Percentiles rank a stretch among this genome's conserved stretches.
Evolutionary conservation across 2,113 vertebrate genomes (phyloP).

Genomic region (Cyanoramphus novaezelandiae): DNA sequence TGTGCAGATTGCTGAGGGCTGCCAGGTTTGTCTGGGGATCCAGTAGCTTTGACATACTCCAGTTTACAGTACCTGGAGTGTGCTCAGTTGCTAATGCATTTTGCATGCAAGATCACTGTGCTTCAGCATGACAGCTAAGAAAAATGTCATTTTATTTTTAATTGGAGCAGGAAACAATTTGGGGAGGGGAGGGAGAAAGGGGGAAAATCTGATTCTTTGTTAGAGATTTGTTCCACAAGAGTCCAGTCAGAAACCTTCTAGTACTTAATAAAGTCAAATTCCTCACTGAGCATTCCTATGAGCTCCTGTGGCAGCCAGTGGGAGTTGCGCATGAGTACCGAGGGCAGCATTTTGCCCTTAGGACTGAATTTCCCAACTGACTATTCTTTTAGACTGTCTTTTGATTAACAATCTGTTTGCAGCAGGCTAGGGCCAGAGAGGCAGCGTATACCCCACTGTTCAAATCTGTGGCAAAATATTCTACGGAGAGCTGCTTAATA

Average conservation of each 20-base stretch:
- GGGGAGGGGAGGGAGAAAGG: fast-evolving
- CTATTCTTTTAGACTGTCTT: conserved; percentile 60
- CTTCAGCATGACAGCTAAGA: conserved; percentile 14
- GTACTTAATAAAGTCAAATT: conserved; percentile 46
- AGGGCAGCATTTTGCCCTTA: conserved; percentile 58
- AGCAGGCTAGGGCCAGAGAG: conserved; percentile 50
- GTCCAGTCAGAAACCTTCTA: background rate
- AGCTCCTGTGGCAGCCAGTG: conserved; percentile 2
- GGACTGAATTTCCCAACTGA: conserved; percentile 58
- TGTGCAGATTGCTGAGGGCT: background rate
- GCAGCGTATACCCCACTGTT: conserved; percentile 17
- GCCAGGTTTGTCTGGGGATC: background rate
- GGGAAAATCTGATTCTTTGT: background rate
- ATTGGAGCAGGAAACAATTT: background rate
- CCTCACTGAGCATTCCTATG: background rate
- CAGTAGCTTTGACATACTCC: conserved; percentile 23
- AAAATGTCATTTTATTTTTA: conserved; percentile 44
- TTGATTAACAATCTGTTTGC: conserved; percentile 71
- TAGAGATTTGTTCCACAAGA: background rate
- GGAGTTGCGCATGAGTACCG: conserved; percentile 1
- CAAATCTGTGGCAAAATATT: conserved; percentile 50
- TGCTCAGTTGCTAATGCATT: background rate
- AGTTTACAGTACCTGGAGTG: conserved; percentile 30
- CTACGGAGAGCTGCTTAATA: conserved; percentile 55
- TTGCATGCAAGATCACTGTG: background rate